Conservation (phyloP, 2,797 vertebrate species). For the Bryconaethiops microstoma region DNA sequence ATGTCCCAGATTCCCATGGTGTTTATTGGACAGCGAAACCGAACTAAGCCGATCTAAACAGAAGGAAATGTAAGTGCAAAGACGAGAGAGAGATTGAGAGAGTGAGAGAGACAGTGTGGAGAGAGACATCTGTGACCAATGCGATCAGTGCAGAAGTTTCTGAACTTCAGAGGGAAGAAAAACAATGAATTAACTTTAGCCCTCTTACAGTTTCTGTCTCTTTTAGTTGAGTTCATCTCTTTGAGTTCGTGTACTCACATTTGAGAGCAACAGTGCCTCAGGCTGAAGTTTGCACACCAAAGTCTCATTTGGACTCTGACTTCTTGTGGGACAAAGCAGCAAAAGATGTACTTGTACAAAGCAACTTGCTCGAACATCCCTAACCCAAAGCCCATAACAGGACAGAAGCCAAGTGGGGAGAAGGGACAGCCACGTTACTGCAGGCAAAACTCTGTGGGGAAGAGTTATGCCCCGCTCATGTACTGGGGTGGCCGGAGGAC, state of each 20-base stretch:
- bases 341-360: constrained; percentile 89
- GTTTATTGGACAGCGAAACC: constrained; percentile 72
- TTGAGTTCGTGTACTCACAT: background rate
- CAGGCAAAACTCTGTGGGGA: constrained; percentile 53
- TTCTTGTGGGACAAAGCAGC: background rate
- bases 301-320: constrained; percentile 13
- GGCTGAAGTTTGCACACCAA: constrained; percentile 8
- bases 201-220: background rate
- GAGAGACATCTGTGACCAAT: constrained; percentile 18
- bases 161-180: constrained; percentile 17
- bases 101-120: constrained; percentile 33
- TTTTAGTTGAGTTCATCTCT: too few species aligned
- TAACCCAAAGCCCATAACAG: constrained; percentile 77
- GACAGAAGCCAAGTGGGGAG: constrained; percentile 68
- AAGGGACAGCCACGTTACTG: constrained; percentile 62
- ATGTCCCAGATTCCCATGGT: constrained; percentile 73
- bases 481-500: constrained; percentile 69
- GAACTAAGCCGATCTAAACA: constrained; percentile 69
- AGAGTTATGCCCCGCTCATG: constrained; percentile 61
- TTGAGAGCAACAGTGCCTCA: background rate
- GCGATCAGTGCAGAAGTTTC: constrained; percentile 3
- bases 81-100: constrained; percentile 39
- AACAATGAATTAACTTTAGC: background rate
- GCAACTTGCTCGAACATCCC: constrained; percentile 83
- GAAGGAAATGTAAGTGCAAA: constrained; percentile 66